Evolutionary conservation across 2,888 invertebrate species (phyloP).

Genomic region (Nipponacmea schrenckii): DNA sequence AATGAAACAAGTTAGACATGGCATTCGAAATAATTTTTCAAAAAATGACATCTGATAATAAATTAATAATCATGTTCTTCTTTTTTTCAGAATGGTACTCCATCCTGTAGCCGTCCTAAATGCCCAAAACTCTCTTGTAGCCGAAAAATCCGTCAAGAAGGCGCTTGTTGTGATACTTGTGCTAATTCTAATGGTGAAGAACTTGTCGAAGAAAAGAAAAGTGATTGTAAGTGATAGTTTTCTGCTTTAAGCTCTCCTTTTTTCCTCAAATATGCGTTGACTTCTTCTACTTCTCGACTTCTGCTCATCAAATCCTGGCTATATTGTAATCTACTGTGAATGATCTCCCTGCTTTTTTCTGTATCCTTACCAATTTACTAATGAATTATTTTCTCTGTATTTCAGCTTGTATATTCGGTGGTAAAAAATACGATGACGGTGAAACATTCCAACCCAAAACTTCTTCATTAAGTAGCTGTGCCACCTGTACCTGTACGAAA

Average conservation of each 20-base stretch:
- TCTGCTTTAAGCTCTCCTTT: no score
- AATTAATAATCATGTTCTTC: background rate
- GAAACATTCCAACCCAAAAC: background rate
- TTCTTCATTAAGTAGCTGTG: background rate
- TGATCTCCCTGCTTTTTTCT: no score
- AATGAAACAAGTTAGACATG: background rate
- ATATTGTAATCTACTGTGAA: no score
- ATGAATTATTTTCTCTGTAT: background rate
- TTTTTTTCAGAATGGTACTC: conserved; percentile 24
- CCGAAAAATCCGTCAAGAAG: conserved; percentile 21
- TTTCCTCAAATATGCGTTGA: background rate
- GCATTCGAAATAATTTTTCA: no score
- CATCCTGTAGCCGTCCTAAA: conserved; percentile 22
- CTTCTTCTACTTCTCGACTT: no score
- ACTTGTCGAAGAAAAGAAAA: conserved; percentile 3
- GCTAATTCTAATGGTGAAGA: conserved; percentile 10
- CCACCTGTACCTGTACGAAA: background rate
- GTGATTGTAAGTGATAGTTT: background rate
- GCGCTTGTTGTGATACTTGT: conserved; percentile 32
- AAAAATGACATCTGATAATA: background rate
- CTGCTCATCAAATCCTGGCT: no score
- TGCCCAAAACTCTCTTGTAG: conserved; percentile 28
- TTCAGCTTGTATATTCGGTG: conserved; percentile 75
- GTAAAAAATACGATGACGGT: conserved; percentile 68
- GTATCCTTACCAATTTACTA: no score